Evolutionary conservation across 2,888 invertebrate genomes (phyloP).

Genomic region (Zaprionus lineosus): DNA sequence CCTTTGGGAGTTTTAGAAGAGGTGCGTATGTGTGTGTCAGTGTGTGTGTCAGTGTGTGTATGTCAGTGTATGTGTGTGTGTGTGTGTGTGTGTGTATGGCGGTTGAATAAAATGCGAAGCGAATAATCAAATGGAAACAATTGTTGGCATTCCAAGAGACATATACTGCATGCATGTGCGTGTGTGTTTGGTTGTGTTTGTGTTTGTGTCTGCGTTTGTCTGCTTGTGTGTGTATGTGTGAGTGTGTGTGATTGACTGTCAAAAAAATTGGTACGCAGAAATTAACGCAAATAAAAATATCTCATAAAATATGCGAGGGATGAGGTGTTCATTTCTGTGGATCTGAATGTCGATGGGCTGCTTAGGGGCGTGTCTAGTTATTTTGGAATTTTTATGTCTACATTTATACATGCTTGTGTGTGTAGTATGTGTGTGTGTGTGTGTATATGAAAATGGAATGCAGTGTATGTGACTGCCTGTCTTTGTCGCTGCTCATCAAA

Average conservation of each 20-base stretch:
- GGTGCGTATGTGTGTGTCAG: no score
- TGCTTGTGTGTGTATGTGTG: neutral
- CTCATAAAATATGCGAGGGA: conserved; percentile 35
- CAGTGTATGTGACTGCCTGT: conserved; percentile 12
- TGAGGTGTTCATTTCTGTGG: no score
- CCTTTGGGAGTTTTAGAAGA: no score
- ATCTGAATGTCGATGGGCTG: no score
- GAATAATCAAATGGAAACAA: conserved; percentile 37
- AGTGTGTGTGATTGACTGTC: neutral
- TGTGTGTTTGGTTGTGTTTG: conserved; percentile 3
- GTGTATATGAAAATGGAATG: no score
- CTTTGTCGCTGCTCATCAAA: conserved; percentile 60
- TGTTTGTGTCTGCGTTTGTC: neutral
- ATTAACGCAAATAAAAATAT: conserved; percentile 57
- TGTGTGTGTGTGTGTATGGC: no score
- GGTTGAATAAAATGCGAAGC: neutral
- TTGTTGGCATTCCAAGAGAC: conserved; percentile 26
- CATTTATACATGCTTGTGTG: conserved; percentile 3
- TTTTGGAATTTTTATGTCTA: neutral
- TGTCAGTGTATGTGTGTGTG: no score
- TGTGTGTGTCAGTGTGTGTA: no score
- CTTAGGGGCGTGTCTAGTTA: conserved; percentile 20
- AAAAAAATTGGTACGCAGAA: conserved; percentile 19
- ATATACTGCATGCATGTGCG: neutral
- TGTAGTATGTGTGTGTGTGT: neutral